phyloP scores from a whole-genome alignment of 2,888 invertebrate species.

The Archaeoteleia sp. region DNA sequence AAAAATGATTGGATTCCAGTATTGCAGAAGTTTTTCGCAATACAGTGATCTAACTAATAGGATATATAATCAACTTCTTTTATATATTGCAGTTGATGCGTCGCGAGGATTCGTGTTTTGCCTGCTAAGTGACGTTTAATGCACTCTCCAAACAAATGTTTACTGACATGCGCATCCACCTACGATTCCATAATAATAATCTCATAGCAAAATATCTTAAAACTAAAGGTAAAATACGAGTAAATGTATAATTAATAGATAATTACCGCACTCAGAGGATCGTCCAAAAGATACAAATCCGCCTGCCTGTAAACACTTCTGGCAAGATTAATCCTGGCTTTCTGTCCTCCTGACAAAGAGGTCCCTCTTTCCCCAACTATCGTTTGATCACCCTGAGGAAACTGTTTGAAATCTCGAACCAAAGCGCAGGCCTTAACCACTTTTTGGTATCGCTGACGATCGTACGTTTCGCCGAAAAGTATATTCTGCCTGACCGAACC shows the following conservation, averaged over 20 bases:
- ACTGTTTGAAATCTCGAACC: constrained; percentile 77
- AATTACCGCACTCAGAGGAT: constrained; percentile 85
- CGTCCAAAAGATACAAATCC: constrained; percentile 87
- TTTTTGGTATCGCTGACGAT: constrained; percentile 78
- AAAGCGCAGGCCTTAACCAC: constrained; percentile 75
- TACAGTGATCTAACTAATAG: too few relatives aligned
- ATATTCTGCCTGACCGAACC: constrained; percentile 91
- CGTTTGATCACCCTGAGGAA: constrained; percentile 82
- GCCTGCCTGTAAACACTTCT: constrained; percentile 86
- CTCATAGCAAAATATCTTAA: background rate
- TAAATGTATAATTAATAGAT: too few relatives aligned
- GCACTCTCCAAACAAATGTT: constrained; percentile 85
- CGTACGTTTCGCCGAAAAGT: constrained; percentile 83
- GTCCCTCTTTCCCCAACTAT: constrained; percentile 84
- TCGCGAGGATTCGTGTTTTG: constrained; percentile 85
- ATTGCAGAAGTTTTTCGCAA: too few relatives aligned
- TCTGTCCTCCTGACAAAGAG: constrained; percentile 84
- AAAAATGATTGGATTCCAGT: too few relatives aligned
- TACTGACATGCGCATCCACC: constrained; percentile 85
- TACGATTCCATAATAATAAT: constrained; percentile 16
- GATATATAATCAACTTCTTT: constrained; percentile 76
- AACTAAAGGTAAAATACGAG: background rate
- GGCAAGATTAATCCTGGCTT: constrained; percentile 85
- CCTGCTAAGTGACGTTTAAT: constrained; percentile 81
- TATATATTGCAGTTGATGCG: constrained; percentile 84